Percentiles rank a stretch among this genome's conserved stretches.
Evolutionary conservation across 1,140 invertebrate genomes (phyloP).

Genomic region (Conopomorpha cramerella): DNA sequence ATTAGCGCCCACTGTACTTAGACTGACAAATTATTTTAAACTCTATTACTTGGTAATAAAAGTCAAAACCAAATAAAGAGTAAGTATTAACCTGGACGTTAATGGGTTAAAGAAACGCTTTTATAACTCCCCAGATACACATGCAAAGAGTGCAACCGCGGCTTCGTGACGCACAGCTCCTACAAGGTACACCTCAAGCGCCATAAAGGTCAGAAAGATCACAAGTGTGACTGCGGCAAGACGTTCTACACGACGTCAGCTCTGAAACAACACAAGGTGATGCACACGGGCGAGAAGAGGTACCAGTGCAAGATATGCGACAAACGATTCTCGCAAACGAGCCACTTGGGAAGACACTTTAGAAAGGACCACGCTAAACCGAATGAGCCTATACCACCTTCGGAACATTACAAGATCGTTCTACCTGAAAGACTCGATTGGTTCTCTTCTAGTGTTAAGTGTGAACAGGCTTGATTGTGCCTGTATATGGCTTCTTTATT

Average conservation of each 20-base stretch:
- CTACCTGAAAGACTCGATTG: slow-evolving; percentile 3
- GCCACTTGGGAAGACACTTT: slow-evolving; percentile 42
- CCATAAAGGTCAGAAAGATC: slow-evolving; percentile 39
- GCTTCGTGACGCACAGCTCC: slow-evolving; percentile 43
- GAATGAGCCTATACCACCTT: slow-evolving; percentile 27
- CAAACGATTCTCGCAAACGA: slow-evolving; percentile 42
- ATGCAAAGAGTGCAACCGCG: slow-evolving; percentile 39
- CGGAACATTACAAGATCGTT: slow-evolving; percentile 27
- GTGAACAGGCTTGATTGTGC: too few species aligned
- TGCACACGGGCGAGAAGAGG: slow-evolving; percentile 23
- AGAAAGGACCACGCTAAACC: slow-evolving; percentile 37
- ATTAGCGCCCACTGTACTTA: too few species aligned
- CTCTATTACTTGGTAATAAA: too few species aligned
- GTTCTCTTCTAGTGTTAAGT: slow-evolving; percentile 13
- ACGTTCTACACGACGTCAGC: slow-evolving; percentile 47
- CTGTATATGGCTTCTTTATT: too few species aligned
- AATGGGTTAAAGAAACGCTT: too few species aligned
- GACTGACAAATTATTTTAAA: too few species aligned
- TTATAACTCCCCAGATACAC: too few species aligned
- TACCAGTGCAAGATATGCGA: slow-evolving; percentile 51
- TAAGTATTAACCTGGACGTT: too few species aligned
- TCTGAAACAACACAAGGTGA: slow-evolving; percentile 40
- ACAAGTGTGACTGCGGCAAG: slow-evolving; percentile 46
- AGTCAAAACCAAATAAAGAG: too few species aligned
- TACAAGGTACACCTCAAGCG: slow-evolving; percentile 44